These are phyloP conservation scores for Pseudopipra pipra DNA, from an alignment of 2,113 vertebrate species.

Conservation along the genomic window DNA sequence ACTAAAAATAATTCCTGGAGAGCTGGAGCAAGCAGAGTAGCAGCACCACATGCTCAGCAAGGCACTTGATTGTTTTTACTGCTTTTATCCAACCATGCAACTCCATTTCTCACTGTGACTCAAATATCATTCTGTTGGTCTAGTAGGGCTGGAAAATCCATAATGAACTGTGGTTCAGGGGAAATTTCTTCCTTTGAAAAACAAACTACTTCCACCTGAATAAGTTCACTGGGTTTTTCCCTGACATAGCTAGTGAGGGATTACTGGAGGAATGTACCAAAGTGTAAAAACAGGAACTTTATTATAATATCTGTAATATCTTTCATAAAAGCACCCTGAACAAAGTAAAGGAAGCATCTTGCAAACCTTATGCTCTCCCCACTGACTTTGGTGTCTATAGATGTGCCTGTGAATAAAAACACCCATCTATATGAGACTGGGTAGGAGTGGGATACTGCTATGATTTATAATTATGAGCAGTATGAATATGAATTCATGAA, in stretches of 20 bases:
- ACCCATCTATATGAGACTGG: background rate
- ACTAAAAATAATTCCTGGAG: background rate
- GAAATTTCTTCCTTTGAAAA: background rate
- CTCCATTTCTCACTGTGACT: constrained; percentile 29
- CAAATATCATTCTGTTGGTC: background rate
- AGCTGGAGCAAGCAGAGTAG: background rate
- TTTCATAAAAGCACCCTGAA: background rate
- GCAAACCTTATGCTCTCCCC: background rate
- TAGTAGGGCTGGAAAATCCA: constrained; percentile 15
- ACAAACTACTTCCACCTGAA: constrained; percentile 1
- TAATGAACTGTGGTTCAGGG: background rate
- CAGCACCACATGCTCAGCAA: background rate
- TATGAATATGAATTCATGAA: background rate
- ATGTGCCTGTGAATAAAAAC: background rate
- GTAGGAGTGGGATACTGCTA: background rate
- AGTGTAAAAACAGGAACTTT: background rate
- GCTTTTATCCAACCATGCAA: constrained; percentile 8
- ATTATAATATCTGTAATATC: background rate
- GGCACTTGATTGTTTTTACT: constrained; percentile 19
- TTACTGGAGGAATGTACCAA: background rate
- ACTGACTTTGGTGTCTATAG: background rate
- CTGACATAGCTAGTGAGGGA: background rate
- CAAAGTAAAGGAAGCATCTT: background rate
- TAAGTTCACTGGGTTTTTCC: background rate
- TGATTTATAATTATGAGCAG: background rate